Percentiles rank a stretch among this genome's conserved stretches.
phyloP scores from a whole-genome alignment of 2,113 vertebrate genomes.

The Gymnorhina tibicen region DNA sequence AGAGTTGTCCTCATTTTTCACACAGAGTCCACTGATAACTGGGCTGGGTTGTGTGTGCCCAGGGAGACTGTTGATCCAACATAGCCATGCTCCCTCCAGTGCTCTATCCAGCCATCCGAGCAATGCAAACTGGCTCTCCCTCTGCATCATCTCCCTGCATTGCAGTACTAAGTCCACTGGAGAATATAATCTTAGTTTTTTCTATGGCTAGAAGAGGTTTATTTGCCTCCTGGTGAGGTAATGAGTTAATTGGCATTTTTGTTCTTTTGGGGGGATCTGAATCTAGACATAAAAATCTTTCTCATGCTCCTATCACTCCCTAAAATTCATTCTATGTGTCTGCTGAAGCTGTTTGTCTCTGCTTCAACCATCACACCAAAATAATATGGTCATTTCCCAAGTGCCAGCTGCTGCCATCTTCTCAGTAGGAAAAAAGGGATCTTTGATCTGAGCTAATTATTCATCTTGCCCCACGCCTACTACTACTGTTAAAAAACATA shows the following conservation, averaged over 20 bases:
- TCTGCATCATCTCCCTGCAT: no score
- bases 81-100: rapidly evolving
- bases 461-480: slow-evolving; percentile 54
- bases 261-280: not conserved
- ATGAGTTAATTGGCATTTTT: not conserved
- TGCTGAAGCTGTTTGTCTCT: not conserved
- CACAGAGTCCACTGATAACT: rapidly evolving
- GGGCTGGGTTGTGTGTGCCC: not conserved
- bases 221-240: not conserved
- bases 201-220: not conserved
- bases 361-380: not conserved
- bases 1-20: no score
- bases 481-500: slow-evolving; percentile 60
- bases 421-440: slow-evolving; percentile 21
- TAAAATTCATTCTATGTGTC: not conserved
- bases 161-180: not conserved
- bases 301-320: not conserved
- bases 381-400: not conserved
- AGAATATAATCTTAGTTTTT: not conserved
- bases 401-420: not conserved
- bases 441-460: slow-evolving; percentile 48
- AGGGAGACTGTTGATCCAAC: not conserved
- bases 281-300: not conserved
- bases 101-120: rapidly evolving
- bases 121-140: not conserved